Evolutionary conservation across 2,888 invertebrate genomes (phyloP).

Genomic region (Steromphala cineraria): DNA sequence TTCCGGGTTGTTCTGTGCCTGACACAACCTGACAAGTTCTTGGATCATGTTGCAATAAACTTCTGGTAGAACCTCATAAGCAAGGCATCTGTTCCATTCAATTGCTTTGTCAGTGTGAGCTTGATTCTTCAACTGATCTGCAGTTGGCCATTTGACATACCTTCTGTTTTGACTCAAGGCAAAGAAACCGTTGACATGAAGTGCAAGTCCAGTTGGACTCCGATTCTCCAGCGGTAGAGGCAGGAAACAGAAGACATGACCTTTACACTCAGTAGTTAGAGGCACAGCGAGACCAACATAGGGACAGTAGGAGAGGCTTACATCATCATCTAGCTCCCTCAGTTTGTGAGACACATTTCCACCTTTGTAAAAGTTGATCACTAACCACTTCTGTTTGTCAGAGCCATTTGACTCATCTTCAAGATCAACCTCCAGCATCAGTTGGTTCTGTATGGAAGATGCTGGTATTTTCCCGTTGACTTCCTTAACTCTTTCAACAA

Average conservation of each 20-base stretch:
- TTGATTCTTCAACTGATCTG: constrained; percentile 39
- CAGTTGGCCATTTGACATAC: constrained; percentile 69
- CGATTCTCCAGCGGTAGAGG: constrained; percentile 66
- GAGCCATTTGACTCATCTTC: background rate
- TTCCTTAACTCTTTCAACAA: background rate
- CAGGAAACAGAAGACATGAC: constrained; percentile 70
- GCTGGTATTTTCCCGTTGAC: constrained; percentile 14
- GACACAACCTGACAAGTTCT: constrained; percentile 31
- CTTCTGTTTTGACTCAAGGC: constrained; percentile 68
- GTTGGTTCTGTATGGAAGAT: background rate
- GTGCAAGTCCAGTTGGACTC: constrained; percentile 67
- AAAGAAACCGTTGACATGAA: constrained; percentile 72
- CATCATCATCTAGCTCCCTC: constrained; percentile 25
- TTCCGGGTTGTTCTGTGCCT: constrained; percentile 3
- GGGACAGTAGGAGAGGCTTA: constrained; percentile 48
- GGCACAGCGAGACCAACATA: constrained; percentile 59
- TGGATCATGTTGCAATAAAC: constrained; percentile 48
- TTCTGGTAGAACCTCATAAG: constrained; percentile 60
- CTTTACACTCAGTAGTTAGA: constrained; percentile 34
- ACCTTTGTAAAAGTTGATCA: constrained; percentile 46
- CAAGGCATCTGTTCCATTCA: constrained; percentile 66
- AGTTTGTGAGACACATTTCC: constrained; percentile 38
- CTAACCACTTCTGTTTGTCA: constrained; percentile 37
- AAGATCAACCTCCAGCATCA: background rate
- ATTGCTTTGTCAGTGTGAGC: constrained; percentile 54